Evolutionary conservation across 2,888 invertebrate species (phyloP).

Genomic region (Diplazon laetatorius): DNA sequence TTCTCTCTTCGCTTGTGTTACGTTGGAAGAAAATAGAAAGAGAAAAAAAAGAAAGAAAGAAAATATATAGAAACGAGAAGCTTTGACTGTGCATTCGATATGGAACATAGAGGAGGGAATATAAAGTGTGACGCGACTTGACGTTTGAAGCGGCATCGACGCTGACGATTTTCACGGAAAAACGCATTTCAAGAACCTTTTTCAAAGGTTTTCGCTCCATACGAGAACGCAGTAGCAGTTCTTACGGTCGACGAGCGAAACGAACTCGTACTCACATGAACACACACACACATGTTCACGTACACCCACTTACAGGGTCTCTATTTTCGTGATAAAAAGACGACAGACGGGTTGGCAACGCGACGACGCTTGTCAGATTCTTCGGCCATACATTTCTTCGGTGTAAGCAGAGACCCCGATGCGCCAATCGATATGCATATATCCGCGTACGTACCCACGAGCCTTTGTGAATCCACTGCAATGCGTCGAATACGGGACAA

Average conservation of each 20-base stretch:
- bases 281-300: slow-evolving; percentile 28
- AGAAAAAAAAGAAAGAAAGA: no score
- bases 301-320: not conserved
- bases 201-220: slow-evolving; percentile 43
- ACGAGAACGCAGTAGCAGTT: slow-evolving; percentile 45
- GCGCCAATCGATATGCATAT: slow-evolving; percentile 58
- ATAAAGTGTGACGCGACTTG: slow-evolving; percentile 57
- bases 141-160: slow-evolving; percentile 61
- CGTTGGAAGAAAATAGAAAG: slow-evolving; percentile 50
- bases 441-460: not conserved
- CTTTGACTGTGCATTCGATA: slow-evolving; percentile 53
- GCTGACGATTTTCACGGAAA: slow-evolving; percentile 56
- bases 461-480: slow-evolving; percentile 49
- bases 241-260: slow-evolving; percentile 36
- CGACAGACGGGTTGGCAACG: slow-evolving; percentile 53
- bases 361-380: slow-evolving; percentile 59
- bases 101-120: slow-evolving; percentile 51
- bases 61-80: no score
- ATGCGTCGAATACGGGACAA: slow-evolving; percentile 53
- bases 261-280: no score
- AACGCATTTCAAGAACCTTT: slow-evolving; percentile 56
- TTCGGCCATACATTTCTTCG: slow-evolving; percentile 36
- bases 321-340: slow-evolving; percentile 14
- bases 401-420: slow-evolving; percentile 15
- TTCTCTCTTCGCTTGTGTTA: slow-evolving; percentile 37